A percentile compares a stretch with the other conserved stretches of the same genome.
phyloP scores from a whole-genome alignment of 2,888 invertebrate species.

The Andrena chrysosceles region DNA sequence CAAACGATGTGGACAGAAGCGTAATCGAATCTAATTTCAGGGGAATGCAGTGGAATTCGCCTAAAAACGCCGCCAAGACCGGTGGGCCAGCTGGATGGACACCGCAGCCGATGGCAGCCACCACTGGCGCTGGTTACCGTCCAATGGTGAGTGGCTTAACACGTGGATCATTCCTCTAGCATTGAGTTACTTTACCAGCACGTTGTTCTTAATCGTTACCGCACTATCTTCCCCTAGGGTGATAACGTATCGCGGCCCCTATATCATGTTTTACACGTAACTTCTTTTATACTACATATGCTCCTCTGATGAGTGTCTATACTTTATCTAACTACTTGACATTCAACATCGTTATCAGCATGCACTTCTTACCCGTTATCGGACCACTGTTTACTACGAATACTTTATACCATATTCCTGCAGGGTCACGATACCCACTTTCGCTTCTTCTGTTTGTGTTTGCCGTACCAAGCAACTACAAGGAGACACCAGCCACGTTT shows the following conservation, averaged over 20 bases:
- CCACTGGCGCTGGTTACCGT: conserved; percentile 94
- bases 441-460: conserved; percentile 4
- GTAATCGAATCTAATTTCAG: conserved; percentile 83
- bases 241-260: neutral
- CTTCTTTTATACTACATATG: neutral
- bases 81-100: conserved; percentile 91
- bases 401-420: neutral
- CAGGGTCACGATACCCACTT: neutral
- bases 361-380: conserved; percentile 20
- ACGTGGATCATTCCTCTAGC: neutral
- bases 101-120: conserved; percentile 95
- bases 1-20: neutral
- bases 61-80: conserved; percentile 93
- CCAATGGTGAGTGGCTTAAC: conserved; percentile 90
- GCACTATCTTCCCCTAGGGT: conserved; percentile 5
- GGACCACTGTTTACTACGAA: conserved; percentile 4
- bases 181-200: conserved; percentile 42
- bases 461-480: neutral
- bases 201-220: conserved; percentile 33
- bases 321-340: conserved; percentile 11
- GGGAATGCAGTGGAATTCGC: conserved; percentile 96
- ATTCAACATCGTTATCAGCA: conserved; percentile 21
- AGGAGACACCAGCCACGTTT: neutral
- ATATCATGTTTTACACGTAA: neutral
- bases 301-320: neutral